Conservation (phyloP, 2,888 invertebrate genomes). For the Leptinotarsa tumamoca region DNA sequence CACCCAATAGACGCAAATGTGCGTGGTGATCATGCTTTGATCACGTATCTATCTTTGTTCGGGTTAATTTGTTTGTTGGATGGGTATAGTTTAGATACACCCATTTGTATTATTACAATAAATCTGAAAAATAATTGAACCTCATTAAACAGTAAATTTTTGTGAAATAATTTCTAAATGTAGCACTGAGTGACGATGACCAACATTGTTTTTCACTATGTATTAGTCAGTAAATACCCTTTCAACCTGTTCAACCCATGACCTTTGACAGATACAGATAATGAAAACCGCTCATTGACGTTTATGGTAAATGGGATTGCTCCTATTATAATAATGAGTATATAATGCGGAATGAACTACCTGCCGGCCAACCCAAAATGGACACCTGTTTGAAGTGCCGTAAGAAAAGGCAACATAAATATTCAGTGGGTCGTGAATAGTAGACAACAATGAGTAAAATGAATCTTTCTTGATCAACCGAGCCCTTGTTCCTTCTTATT, state of each 20-base stretch:
- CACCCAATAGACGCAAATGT: too few relatives aligned
- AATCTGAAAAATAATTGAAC: too few relatives aligned
- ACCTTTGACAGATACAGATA: not conserved
- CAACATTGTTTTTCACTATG: too few relatives aligned
- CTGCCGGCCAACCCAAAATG: constrained; percentile 2
- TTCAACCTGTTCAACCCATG: not conserved
- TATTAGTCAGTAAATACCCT: not conserved
- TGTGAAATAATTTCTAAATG: too few relatives aligned
- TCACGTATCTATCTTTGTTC: too few relatives aligned
- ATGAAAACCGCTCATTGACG: not conserved
- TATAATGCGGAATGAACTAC: constrained; percentile 13
- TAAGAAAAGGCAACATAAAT: not conserved
- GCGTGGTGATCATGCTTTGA: too few relatives aligned
- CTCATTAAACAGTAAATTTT: too few relatives aligned
- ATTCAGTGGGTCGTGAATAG: constrained; percentile 4
- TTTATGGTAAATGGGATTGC: constrained; percentile 2
- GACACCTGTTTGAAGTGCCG: constrained; percentile 10
- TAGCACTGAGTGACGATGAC: too few relatives aligned
- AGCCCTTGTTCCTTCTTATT: not conserved
- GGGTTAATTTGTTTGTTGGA: too few relatives aligned
- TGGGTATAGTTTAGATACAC: too few relatives aligned
- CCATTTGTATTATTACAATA: too few relatives aligned
- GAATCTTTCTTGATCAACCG: not conserved
- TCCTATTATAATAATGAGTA: constrained; percentile 9
- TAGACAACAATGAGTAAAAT: not conserved